These are phyloP conservation scores for Podargus strigoides DNA, from an alignment of 2,797 vertebrate genomes.

Conservation along the genomic window DNA sequence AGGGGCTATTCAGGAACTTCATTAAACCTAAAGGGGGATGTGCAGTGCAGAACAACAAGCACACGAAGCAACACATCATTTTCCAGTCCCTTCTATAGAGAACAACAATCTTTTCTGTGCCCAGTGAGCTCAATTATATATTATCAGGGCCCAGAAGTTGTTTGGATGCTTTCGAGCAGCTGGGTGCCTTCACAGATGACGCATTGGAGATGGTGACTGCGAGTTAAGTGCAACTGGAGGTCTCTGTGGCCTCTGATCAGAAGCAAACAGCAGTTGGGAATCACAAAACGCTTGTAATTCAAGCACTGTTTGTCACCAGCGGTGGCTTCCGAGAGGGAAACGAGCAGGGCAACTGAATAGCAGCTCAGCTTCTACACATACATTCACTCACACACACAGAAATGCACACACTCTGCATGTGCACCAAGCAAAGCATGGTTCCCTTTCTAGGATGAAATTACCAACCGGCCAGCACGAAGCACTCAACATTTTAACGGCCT, in stretches of 20 bases:
- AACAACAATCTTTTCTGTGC: conserved; percentile 7
- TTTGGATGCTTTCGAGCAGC: conserved; percentile 34
- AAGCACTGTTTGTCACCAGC: background rate
- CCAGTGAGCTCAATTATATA: conserved; percentile 14
- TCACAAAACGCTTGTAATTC: conserved; percentile 33
- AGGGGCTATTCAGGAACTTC: background rate
- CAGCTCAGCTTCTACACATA: background rate
- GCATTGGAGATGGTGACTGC: background rate
- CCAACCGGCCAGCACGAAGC: background rate
- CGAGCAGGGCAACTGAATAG: background rate
- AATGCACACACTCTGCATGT: background rate
- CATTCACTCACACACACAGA: background rate
- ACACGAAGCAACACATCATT: background rate
- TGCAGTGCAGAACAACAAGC: background rate
- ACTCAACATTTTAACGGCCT: background rate
- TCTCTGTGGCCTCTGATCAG: conserved; percentile 30
- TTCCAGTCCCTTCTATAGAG: background rate
- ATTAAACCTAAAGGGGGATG: background rate
- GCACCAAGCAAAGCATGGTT: background rate
- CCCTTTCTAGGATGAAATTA: background rate
- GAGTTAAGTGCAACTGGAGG: conserved; percentile 47
- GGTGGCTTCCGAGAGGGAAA: background rate
- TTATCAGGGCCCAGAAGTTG: conserved; percentile 24
- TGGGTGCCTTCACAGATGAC: conserved; percentile 34
- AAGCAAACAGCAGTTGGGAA: background rate